Conservation (phyloP, 2,888 invertebrate genomes). For the Pseudeuparius sepicola region DNA sequence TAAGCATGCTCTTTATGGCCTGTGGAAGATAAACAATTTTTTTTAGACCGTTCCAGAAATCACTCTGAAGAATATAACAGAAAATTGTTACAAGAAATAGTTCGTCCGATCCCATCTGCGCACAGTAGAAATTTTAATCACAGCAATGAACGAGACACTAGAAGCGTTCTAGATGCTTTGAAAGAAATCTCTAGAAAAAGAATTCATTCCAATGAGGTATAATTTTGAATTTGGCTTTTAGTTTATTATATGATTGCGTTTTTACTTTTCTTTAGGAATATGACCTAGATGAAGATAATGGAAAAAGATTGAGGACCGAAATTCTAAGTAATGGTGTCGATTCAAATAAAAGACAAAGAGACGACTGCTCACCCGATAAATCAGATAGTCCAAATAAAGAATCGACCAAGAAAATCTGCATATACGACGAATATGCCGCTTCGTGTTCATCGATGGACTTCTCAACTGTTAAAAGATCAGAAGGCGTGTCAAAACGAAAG, state of each 20-base stretch:
- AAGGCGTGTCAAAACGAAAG: no score
- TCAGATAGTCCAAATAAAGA: constrained; percentile 12
- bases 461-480: constrained; percentile 18
- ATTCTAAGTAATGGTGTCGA: constrained; percentile 18
- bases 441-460: constrained; percentile 31
- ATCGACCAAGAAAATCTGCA: constrained; percentile 30
- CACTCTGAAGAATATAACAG: constrained; percentile 27
- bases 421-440: constrained; percentile 34
- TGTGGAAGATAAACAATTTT: no score
- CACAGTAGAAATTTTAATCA: not conserved
- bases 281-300: constrained; percentile 26
- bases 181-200: constrained; percentile 48
- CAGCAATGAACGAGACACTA: constrained; percentile 36
- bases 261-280: constrained; percentile 22
- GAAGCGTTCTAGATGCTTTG: constrained; percentile 45
- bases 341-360: no score
- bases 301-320: constrained; percentile 29
- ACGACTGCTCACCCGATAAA: no score
- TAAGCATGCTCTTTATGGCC: no score
- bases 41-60: no score
- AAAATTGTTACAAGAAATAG: constrained; percentile 26
- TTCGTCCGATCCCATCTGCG: constrained; percentile 17
- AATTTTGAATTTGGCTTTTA: constrained; percentile 1
- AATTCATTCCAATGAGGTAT: constrained; percentile 40
- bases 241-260: not conserved